Percentiles rank a stretch among this genome's conserved stretches.
Evolutionary conservation across 2,113 vertebrate species (phyloP).

Genomic region (Piaya cayana): DNA sequence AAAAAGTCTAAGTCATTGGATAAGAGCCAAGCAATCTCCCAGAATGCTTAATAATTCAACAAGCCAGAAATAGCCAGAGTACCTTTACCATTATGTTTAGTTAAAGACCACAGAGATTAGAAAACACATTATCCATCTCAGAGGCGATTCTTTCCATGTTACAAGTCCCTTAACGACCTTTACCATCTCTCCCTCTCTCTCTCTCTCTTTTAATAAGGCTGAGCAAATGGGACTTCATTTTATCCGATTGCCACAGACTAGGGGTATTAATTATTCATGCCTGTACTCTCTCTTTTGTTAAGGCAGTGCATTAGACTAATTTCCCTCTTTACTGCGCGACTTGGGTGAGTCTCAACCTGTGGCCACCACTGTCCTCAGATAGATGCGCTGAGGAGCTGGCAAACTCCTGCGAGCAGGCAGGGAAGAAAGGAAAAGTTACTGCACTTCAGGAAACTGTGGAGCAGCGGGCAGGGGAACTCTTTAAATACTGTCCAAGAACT

Average conservation of each 20-base stretch:
- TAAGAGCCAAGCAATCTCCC: slow-evolving; percentile 49
- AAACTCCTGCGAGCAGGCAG: not conserved
- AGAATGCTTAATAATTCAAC: slow-evolving; percentile 75
- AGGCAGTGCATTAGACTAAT: slow-evolving; percentile 81
- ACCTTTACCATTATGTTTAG: slow-evolving; percentile 75
- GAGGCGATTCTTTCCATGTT: slow-evolving; percentile 69
- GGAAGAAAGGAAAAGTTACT: not conserved
- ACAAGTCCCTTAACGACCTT: slow-evolving; percentile 81
- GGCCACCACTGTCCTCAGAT: not conserved
- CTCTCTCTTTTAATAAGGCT: slow-evolving; percentile 83
- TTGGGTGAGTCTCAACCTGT: slow-evolving; percentile 42
- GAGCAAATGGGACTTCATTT: slow-evolving; percentile 86
- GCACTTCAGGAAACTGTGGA: not conserved
- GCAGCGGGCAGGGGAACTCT: not conserved
- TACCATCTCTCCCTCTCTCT: slow-evolving; percentile 63
- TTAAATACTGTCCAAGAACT: slow-evolving; percentile 33
- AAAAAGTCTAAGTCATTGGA: slow-evolving; percentile 36
- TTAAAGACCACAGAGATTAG: slow-evolving; percentile 82
- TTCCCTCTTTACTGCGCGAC: slow-evolving; percentile 63
- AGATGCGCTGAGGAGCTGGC: not conserved
- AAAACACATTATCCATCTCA: slow-evolving; percentile 75
- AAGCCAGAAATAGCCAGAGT: slow-evolving; percentile 63
- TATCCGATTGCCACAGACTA: slow-evolving; percentile 75
- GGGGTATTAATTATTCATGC: slow-evolving; percentile 82
- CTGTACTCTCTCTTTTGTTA: slow-evolving; percentile 73